Evolutionary conservation across 2,888 invertebrate species (phyloP).

Genomic region (Elysia crispata): DNA sequence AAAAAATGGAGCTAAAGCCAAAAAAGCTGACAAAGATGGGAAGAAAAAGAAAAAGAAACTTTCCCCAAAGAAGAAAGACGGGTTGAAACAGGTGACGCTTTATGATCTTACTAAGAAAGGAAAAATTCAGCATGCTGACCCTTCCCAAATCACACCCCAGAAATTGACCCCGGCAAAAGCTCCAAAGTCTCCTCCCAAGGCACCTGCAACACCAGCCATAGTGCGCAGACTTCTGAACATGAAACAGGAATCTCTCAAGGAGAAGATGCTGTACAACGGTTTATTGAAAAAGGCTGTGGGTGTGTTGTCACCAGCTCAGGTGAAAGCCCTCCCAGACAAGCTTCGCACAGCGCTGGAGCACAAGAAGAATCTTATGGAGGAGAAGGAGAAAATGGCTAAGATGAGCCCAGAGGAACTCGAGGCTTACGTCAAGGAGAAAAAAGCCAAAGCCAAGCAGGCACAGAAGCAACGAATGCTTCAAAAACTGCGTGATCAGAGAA

Average conservation of each 20-base stretch:
- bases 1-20: constrained; percentile 31
- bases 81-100: constrained; percentile 53
- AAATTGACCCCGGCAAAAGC: constrained; percentile 51
- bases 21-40: constrained; percentile 55
- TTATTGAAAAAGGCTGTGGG: constrained; percentile 65
- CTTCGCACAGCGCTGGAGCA: constrained; percentile 69
- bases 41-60: constrained; percentile 47
- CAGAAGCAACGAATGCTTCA: constrained; percentile 54
- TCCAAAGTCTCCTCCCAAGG: constrained; percentile 54
- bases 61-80: constrained; percentile 50
- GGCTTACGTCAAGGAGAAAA: constrained; percentile 66
- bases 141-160: constrained; percentile 32
- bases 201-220: constrained; percentile 66
- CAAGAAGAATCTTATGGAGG: constrained; percentile 82
- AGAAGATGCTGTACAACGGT: constrained; percentile 56
- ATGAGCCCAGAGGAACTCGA: constrained; percentile 73
- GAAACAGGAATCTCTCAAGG: constrained; percentile 41
- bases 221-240: constrained; percentile 49
- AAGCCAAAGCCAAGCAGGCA: constrained; percentile 53
- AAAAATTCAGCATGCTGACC: constrained; percentile 22
- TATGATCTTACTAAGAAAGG: constrained; percentile 45
- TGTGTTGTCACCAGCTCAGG: constrained; percentile 66
- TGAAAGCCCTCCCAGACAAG: constrained; percentile 65
- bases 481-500: constrained; percentile 50
- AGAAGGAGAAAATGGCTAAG: constrained; percentile 69